Conservation (phyloP, 64 coral and sea anemone genomes). For the Orbicella faveolata region DNA sequence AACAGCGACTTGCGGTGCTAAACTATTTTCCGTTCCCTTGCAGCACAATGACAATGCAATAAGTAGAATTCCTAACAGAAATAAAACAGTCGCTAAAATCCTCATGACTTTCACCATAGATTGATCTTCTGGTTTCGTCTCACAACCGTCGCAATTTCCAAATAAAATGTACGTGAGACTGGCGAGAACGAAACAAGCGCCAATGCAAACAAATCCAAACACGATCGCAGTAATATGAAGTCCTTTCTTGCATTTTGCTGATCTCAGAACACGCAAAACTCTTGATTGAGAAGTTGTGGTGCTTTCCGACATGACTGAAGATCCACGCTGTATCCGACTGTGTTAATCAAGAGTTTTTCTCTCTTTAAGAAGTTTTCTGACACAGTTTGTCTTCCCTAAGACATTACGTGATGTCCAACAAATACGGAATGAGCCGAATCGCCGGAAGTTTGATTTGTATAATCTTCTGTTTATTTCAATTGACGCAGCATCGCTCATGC, state of each 20-base stretch:
- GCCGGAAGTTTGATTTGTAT: background rate
- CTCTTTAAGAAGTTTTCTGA: background rate
- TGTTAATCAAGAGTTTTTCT: background rate
- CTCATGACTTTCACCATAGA: slow-evolving; percentile 40
- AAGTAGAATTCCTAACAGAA: slow-evolving; percentile 54
- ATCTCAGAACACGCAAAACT: background rate
- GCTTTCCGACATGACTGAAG: background rate
- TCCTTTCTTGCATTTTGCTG: slow-evolving; percentile 3
- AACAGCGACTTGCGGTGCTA: slow-evolving; percentile 8
- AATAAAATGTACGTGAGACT: slow-evolving; percentile 58
- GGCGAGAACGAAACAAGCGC: slow-evolving; percentile 57
- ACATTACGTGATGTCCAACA: slow-evolving; percentile 2
- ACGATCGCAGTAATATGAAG: slow-evolving; percentile 23
- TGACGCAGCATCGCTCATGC: slow-evolving; percentile 1
- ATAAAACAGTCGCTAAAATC: slow-evolving; percentile 50
- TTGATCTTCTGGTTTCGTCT: background rate
- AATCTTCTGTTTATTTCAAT: background rate
- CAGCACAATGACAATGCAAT: slow-evolving; percentile 63
- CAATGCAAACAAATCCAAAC: slow-evolving; percentile 51
- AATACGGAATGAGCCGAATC: background rate
- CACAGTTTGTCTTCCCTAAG: background rate
- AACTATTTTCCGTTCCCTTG: slow-evolving; percentile 24
- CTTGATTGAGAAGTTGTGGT: background rate
- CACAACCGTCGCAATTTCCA: slow-evolving; percentile 46
- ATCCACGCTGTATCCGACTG: background rate